A percentile compares a stretch with the other conserved stretches of the same genome.
These are phyloP conservation scores for Ectemnius cavifrons DNA, from an alignment of 2,888 invertebrate genomes.

Conservation along the genomic window DNA sequence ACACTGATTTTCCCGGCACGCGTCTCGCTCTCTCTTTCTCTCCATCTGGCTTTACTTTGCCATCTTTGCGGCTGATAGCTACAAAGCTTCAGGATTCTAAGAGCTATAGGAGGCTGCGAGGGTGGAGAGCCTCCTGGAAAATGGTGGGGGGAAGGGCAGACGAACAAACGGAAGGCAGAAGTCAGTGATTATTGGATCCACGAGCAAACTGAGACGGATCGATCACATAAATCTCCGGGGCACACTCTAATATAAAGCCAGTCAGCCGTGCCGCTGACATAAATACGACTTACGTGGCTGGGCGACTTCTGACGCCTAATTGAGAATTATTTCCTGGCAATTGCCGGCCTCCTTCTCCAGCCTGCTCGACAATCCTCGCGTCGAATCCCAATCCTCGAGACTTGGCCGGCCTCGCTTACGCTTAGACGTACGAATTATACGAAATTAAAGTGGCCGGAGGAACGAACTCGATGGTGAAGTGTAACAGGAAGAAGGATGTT, in stretches of 20 bases:
- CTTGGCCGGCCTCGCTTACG: not conserved
- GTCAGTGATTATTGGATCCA: constrained; percentile 49
- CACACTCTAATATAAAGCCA: constrained; percentile 72
- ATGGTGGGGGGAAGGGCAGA: constrained; percentile 23
- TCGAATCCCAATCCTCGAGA: constrained; percentile 3
- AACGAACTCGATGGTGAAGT: not conserved
- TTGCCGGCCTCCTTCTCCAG: constrained; percentile 20
- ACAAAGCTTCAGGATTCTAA: constrained; percentile 9
- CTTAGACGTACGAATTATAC: constrained; percentile 2
- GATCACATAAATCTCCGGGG: constrained; percentile 74
- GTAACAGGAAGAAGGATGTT: too few species aligned
- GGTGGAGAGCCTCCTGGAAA: constrained; percentile 6
- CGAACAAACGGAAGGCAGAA: constrained; percentile 23
- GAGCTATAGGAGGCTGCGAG: constrained; percentile 6
- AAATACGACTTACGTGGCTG: constrained; percentile 74
- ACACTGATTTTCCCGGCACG: constrained; percentile 54
- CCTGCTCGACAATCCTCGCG: not conserved
- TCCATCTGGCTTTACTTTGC: not conserved
- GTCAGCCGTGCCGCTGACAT: constrained; percentile 63
- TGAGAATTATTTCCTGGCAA: constrained; percentile 76
- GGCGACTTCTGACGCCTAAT: constrained; percentile 70
- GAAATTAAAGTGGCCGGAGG: not conserved
- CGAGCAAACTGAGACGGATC: constrained; percentile 76
- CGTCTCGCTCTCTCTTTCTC: constrained; percentile 14
- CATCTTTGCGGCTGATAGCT: constrained; percentile 29